These are phyloP conservation scores for Brachystomella parvula DNA, from an alignment of 1,140 invertebrate species.

Conservation along the genomic window DNA sequence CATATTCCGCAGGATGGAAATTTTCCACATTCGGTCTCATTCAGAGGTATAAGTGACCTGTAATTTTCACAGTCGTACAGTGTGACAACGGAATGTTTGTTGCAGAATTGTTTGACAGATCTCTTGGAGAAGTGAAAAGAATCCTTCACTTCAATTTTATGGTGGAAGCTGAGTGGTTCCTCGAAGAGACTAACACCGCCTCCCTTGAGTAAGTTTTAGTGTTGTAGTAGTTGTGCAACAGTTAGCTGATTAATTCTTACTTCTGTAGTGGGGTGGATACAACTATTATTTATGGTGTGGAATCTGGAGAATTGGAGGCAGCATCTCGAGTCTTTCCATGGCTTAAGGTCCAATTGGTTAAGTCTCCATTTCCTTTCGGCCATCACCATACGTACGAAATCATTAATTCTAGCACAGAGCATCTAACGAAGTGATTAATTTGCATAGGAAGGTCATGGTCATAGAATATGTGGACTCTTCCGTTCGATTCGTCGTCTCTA, in stretches of 20 bases:
- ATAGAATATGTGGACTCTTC: conserved; percentile 72
- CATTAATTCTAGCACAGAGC: conserved; percentile 13
- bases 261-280: conserved; percentile 60
- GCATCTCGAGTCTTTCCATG: conserved; percentile 52
- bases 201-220: conserved; percentile 56
- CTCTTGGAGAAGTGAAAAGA: conserved; percentile 61
- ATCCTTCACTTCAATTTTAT: conserved; percentile 86
- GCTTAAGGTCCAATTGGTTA: conserved; percentile 58
- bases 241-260: conserved; percentile 16
- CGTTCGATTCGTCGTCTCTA: conserved; percentile 76
- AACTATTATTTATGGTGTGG: conserved; percentile 69
- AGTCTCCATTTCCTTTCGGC: conserved; percentile 70
- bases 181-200: conserved; percentile 66
- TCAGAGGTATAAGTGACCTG: conserved; percentile 52
- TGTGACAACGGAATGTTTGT: conserved; percentile 26
- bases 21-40: conserved; percentile 58
- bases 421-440: conserved; percentile 21
- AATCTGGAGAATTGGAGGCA: conserved; percentile 52
- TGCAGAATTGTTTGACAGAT: conserved; percentile 63
- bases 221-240: too few relatives aligned
- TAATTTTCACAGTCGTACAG: conserved; percentile 8
- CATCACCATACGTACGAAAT: conserved; percentile 73
- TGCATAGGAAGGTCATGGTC: conserved; percentile 75
- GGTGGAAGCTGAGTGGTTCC: conserved; percentile 77
- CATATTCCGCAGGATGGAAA: conserved; percentile 54